These are phyloP conservation scores for Coleophora deauratella DNA, from an alignment of 2,888 invertebrate genomes.

Conservation along the genomic window DNA sequence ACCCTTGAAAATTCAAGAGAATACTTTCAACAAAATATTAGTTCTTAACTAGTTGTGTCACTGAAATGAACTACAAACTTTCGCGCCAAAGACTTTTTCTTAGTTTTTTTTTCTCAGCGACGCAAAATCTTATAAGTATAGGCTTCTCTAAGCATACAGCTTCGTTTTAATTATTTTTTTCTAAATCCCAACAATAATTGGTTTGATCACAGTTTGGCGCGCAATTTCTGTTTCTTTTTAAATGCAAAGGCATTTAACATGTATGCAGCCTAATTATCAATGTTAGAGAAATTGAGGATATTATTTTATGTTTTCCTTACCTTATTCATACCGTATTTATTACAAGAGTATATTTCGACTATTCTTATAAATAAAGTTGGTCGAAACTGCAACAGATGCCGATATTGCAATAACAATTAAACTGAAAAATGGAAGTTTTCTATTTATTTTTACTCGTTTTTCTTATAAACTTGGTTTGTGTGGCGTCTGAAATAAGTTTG, in stretches of 20 bases:
- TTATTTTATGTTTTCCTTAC: constrained; percentile 54
- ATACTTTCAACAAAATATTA: too few relatives aligned
- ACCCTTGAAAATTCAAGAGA: too few relatives aligned
- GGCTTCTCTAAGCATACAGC: too few relatives aligned
- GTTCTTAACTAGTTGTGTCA: too few relatives aligned
- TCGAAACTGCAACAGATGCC: constrained; percentile 34
- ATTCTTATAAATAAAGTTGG: constrained; percentile 50
- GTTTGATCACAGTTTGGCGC: too few relatives aligned
- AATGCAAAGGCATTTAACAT: constrained; percentile 1
- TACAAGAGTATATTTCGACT: constrained; percentile 60
- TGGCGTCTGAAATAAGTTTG: constrained; percentile 48
- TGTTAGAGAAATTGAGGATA: constrained; percentile 56
- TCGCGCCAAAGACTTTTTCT: too few relatives aligned
- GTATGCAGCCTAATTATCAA: constrained; percentile 17
- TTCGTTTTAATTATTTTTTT: too few relatives aligned
- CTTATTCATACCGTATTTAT: constrained; percentile 52
- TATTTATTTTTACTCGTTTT: constrained; percentile 35
- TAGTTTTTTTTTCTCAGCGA: too few relatives aligned
- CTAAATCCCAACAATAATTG: too few relatives aligned
- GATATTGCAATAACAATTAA: constrained; percentile 24
- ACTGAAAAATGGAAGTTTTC: constrained; percentile 10
- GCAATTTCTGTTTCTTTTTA: neutral
- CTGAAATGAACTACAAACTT: too few relatives aligned
- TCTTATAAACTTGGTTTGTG: constrained; percentile 41
- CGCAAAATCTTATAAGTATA: too few relatives aligned